Base-by-base conservation (phyloP, 2,888 invertebrate genomes). In the Mythimna albipuncta region DNA sequence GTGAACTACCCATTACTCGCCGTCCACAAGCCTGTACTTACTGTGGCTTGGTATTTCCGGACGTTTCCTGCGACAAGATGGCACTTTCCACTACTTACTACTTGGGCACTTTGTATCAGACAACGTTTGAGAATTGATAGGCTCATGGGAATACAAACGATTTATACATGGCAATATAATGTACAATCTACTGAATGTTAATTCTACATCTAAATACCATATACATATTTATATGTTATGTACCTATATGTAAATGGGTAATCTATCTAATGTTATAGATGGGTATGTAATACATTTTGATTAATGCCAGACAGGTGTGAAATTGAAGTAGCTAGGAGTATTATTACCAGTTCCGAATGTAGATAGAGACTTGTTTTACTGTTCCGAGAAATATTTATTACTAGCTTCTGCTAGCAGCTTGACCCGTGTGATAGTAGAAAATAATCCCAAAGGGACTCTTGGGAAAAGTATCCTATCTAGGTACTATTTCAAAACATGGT, bases 251-350 rank as follows among this genome's bases (percentile, higher is more conserved):
- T 71, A 72, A 83, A 77, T 82, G 44, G 63, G 78, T 72, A 64
- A 75, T 81, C 75, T 59, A 83, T 75, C 61, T 73, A 77, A 78
- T 76, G 59, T 57, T 76, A 82, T 82, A 80, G 81, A 77, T 67
- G 64, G 77, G 77, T 81, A 78, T 78, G 81, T 82, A 77, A 84
- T 78, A 85, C 82, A 83, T 85, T 84, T 79, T 85, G 87, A 89
- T 89, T 87, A 85, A 84, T 89, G 86, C 82, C 81, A 71, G 84
- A 83, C 82, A 77, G 85, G 85, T 88, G 89, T 89, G 88, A 89
- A 89, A 89, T 89, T 89, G 88, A 85, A 88, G 84, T 85, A 81
- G 79, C 81, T 79, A 72, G 79, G 70, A 75, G 69, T 80, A 76
- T 71, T 72, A 78, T 67, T 35, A 62, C 47, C 72, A 57, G 64